Percentiles rank a stretch among this genome's conserved stretches.
These are phyloP conservation scores for Brachyrhaphis roseni DNA, from an alignment of 2,797 vertebrate genomes.

Conservation along the genomic window DNA sequence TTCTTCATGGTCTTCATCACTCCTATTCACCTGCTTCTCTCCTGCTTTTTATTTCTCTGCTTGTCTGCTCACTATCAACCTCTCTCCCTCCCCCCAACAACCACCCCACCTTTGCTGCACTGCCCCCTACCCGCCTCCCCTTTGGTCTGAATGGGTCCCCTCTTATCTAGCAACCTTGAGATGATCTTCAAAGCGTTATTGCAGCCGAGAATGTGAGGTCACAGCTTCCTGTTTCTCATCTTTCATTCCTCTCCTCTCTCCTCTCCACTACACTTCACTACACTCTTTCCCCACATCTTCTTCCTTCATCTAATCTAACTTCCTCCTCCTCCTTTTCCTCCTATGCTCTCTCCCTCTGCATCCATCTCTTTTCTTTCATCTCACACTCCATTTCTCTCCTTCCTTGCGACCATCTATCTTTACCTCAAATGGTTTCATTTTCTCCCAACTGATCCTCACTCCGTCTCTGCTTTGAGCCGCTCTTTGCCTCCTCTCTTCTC, in stretches of 20 bases:
- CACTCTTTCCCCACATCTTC: conserved; percentile 26
- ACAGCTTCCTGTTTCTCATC: conserved; percentile 42
- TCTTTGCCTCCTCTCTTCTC: conserved; percentile 1
- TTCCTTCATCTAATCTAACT: conserved; percentile 42
- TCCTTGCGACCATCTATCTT: conserved; percentile 42
- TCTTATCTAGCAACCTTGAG: conserved; percentile 75
- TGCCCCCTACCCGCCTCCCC: not conserved
- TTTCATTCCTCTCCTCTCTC: conserved; percentile 27
- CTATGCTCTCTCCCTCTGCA: conserved; percentile 22
- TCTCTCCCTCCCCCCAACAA: not conserved
- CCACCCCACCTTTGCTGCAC: not conserved
- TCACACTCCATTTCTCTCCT: conserved; percentile 58
- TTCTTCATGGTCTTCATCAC: conserved; percentile 60
- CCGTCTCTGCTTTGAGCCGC: conserved; percentile 26
- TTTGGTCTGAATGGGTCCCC: conserved; percentile 38
- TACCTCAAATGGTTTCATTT: conserved; percentile 51
- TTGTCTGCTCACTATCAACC: conserved; percentile 26
- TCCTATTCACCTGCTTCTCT: conserved; percentile 16
- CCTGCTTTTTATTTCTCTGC: conserved; percentile 3
- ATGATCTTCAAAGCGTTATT: conserved; percentile 72
- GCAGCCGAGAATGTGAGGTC: conserved; percentile 62
- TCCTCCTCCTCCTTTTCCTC: conserved; percentile 24
- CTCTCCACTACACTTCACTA: conserved; percentile 17
- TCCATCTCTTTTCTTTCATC: conserved; percentile 46
- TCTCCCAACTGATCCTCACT: conserved; percentile 39